These are phyloP conservation scores for Euphydryas editha DNA, from an alignment of 2,888 invertebrate species.

Conservation along the genomic window DNA sequence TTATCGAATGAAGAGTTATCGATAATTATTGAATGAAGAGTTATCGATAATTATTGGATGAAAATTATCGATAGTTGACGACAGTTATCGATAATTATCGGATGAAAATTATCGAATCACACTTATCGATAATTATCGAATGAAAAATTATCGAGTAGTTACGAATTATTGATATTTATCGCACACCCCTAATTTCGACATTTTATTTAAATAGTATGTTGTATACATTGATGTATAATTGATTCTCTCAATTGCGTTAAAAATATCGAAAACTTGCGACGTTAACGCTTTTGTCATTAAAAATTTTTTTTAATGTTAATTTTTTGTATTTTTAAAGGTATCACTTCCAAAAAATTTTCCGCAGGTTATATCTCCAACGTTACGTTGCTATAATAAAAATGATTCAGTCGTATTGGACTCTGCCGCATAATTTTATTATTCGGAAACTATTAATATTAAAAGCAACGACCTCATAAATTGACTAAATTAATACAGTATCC, in stretches of 20 bases:
- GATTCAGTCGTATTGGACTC: conserved; percentile 17
- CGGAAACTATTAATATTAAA: conserved; percentile 35
- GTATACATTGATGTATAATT: too few relatives aligned
- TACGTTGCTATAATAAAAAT: conserved; percentile 24
- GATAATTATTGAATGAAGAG: too few relatives aligned
- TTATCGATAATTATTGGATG: too few relatives aligned
- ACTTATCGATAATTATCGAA: too few relatives aligned
- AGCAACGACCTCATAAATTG: conserved; percentile 36
- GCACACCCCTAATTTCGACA: too few relatives aligned
- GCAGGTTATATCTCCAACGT: not conserved
- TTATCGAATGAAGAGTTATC: too few relatives aligned
- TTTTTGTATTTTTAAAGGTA: not conserved
- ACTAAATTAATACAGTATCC: conserved; percentile 33
- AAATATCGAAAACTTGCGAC: not conserved
- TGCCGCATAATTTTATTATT: conserved; percentile 36
- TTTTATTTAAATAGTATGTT: too few relatives aligned
- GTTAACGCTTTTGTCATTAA: not conserved
- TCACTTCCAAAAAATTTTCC: not conserved
- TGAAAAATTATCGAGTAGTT: too few relatives aligned
- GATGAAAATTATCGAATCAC: too few relatives aligned
- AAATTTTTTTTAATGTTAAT: not conserved
- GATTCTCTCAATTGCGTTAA: not conserved
- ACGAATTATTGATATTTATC: too few relatives aligned
- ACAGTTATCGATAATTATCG: too few relatives aligned
- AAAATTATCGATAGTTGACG: too few relatives aligned